Percentiles rank a stretch among this genome's conserved stretches.
These are phyloP conservation scores for Rhogogaster chlorosoma DNA, from an alignment of 2,888 invertebrate genomes.

Conservation along the genomic window DNA sequence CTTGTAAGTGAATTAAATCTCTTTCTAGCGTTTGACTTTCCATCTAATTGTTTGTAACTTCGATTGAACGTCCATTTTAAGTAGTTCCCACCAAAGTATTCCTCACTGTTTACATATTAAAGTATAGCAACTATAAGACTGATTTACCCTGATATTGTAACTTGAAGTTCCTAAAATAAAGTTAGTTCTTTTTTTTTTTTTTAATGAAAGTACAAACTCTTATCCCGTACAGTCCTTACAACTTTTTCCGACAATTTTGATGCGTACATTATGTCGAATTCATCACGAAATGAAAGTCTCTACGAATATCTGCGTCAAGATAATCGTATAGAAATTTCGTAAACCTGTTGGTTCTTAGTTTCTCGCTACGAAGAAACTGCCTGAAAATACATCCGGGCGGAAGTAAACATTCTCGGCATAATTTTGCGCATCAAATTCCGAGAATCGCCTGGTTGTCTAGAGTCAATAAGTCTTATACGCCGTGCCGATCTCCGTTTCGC, in stretches of 20 bases:
- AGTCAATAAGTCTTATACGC: not conserved
- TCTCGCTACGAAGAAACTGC: not conserved
- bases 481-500: not conserved
- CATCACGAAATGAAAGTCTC: not conserved
- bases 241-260: not conserved
- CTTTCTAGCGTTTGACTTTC: not conserved
- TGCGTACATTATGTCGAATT: not conserved
- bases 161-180: conserved; percentile 63
- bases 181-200: conserved; percentile 1
- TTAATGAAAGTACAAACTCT: not conserved
- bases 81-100: not conserved
- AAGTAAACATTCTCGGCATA: conserved; percentile 25
- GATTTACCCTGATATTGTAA: conserved; percentile 60
- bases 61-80: not conserved
- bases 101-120: not conserved
- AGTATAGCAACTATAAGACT: conserved; percentile 62
- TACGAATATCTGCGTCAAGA: not conserved
- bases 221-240: not conserved
- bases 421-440: not conserved
- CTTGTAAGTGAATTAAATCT: too few relatives aligned
- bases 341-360: not conserved
- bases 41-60: not conserved
- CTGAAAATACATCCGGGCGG: not conserved
- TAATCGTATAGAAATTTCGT: not conserved
- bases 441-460: not conserved